Percentiles rank a stretch among this genome's conserved stretches.
Evolutionary conservation across 2,888 invertebrate genomes (phyloP).

Genomic region (Odontomyia ornata): DNA sequence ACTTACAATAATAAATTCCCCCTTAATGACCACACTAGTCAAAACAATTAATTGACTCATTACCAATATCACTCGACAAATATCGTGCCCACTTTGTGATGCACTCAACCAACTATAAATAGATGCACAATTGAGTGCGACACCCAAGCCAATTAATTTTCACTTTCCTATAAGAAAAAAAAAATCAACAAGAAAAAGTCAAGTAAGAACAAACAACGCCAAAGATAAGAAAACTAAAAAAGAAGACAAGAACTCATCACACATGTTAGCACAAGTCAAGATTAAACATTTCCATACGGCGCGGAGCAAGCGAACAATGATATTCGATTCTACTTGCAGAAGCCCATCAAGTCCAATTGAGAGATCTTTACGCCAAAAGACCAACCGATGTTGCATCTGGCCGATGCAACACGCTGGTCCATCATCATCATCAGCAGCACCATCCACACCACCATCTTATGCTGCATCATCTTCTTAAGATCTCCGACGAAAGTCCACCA

Average conservation of each 20-base stretch:
- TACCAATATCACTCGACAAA: not conserved
- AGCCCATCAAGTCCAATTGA: conserved; percentile 21
- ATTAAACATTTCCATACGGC: not conserved
- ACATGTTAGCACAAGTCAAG: too few relatives aligned
- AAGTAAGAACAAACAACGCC: too few relatives aligned
- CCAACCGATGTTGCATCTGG: conserved; percentile 11
- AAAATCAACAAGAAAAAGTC: too few relatives aligned
- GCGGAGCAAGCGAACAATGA: not conserved
- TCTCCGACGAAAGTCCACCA: not conserved
- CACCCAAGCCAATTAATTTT: conserved; percentile 23
- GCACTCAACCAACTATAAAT: conserved; percentile 17
- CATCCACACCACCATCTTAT: not conserved
- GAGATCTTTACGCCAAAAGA: not conserved
- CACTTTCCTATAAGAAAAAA: conserved; percentile 21
- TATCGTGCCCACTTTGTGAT: not conserved
- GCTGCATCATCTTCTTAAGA: not conserved
- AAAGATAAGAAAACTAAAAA: too few relatives aligned
- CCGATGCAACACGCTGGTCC: not conserved
- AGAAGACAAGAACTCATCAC: too few relatives aligned
- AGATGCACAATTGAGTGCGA: conserved; percentile 5
- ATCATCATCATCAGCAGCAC: not conserved
- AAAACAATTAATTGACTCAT: conserved; percentile 3
- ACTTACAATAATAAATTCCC: too few relatives aligned
- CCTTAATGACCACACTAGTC: too few relatives aligned
- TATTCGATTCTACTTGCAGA: not conserved